A percentile compares a stretch with the other conserved stretches of the same genome.
Conservation (phyloP, 2,797 vertebrate species). For the Syndactyla subalaris region DNA sequence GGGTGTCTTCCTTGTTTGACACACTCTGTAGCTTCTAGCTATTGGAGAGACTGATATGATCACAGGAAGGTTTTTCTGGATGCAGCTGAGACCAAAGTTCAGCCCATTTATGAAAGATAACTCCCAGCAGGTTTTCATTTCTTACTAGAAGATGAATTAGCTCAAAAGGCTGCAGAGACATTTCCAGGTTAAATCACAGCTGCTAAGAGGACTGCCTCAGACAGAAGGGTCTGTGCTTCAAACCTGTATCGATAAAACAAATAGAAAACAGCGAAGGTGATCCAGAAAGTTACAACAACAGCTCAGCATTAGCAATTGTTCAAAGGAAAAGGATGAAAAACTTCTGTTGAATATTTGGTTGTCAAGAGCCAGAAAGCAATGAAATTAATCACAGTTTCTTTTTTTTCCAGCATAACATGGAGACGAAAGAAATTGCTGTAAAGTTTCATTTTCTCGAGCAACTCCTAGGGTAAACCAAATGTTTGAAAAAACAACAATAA, state of each 20-base stretch:
- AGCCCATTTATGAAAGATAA: background rate
- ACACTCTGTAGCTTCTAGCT: background rate
- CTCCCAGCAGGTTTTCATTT: background rate
- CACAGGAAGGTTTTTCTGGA: background rate
- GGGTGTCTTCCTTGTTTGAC: background rate
- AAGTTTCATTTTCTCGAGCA: background rate
- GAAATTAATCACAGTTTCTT: background rate
- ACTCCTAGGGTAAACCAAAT: background rate
- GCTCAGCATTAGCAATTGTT: background rate
- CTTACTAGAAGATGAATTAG: background rate
- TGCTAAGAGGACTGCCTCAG: background rate
- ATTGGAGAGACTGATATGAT: background rate
- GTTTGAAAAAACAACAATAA: background rate
- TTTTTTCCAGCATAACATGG: background rate
- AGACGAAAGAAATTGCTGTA: background rate
- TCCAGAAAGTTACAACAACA: background rate
- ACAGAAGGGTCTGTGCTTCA: background rate
- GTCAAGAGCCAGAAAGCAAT: background rate
- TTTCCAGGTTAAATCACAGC: constrained; percentile 6
- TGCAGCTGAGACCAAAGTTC: background rate
- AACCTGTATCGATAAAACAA: background rate
- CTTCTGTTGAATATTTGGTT: background rate
- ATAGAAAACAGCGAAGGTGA: background rate
- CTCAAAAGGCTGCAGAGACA: background rate
- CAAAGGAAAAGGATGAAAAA: background rate